Evolutionary conservation across 2,888 invertebrate genomes (phyloP).

Genomic region (Coenonympha glycerion): DNA sequence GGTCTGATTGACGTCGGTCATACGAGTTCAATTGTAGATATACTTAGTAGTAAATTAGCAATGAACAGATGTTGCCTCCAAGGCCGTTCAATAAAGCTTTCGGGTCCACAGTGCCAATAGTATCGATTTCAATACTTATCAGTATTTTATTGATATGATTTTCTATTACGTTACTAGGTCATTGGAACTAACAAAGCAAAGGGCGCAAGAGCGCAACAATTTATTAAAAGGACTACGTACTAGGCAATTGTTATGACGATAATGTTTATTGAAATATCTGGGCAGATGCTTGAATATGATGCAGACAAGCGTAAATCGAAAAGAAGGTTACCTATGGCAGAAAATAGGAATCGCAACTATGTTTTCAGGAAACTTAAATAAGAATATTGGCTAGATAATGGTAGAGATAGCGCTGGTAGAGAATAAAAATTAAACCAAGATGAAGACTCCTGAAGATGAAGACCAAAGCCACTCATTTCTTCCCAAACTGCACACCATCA

Average conservation of each 20-base stretch:
- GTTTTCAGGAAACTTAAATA: too few relatives aligned
- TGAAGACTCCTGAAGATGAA: too few relatives aligned
- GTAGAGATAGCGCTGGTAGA: too few relatives aligned
- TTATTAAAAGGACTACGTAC: background rate
- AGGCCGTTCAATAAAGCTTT: constrained; percentile 32
- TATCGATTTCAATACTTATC: constrained; percentile 21
- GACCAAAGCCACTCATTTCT: too few relatives aligned
- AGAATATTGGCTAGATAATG: too few relatives aligned
- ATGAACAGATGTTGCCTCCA: constrained; percentile 32
- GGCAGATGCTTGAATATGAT: too few relatives aligned
- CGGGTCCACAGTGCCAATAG: constrained; percentile 28
- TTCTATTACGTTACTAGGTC: background rate
- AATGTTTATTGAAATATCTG: background rate
- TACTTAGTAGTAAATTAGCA: constrained; percentile 31
- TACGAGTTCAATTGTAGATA: constrained; percentile 30
- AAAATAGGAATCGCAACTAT: too few relatives aligned
- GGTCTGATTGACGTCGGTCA: constrained; percentile 32
- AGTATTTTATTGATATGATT: constrained; percentile 9
- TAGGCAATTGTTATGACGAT: background rate
- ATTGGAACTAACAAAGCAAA: constrained; percentile 6
- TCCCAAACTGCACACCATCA: too few relatives aligned
- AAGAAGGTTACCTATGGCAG: too few relatives aligned
- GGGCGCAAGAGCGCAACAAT: constrained; percentile 1
- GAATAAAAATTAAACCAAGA: background rate
- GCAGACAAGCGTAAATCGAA: too few relatives aligned